Base-by-base conservation (phyloP, 2,888 invertebrate species). In the Criorhina ranunculi region DNA sequence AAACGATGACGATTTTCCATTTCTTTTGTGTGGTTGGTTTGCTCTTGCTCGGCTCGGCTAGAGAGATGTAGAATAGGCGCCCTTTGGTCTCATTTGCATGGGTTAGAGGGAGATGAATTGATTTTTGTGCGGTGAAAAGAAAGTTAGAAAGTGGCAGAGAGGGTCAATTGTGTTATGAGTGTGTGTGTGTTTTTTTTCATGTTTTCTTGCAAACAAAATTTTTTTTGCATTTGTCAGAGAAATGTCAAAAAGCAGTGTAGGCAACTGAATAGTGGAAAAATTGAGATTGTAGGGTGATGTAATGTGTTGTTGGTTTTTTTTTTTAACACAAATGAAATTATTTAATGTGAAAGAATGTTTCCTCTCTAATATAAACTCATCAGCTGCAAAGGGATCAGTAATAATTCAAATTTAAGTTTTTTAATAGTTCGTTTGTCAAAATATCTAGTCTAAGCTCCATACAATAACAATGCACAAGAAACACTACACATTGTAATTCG, bases 101-200 rank as follows among this genome's bases (percentile, higher is more conserved):
- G 29, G 69, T 17, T 66, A 12, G 64, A 85, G 15, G 0, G 60
- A 60, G 76, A 85, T 17, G 8, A 33, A 42, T 42, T 15, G 49
- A 78, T 49, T 8, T 7, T 4, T 53, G 11, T n/a, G n/a, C 12
- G 69, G 42, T 37, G 76, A 76, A 85, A 85, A 85, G 85, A 85
- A 85, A 85, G 85, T 85, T 85, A 85, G 85, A 85, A 85, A 85
- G 85, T 80, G 66, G 42, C 40, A 69, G 73, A 80, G 67, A 70
- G 60, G 55, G 80, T 46, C 69, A 70, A 64, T 33, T 69, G 66
- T 59, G 44, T 24, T n/a, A n/a, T n/a, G n/a, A n/a, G 12, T 29
- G 33, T 40, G 55, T 17, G 31, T 15, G 19, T 37, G n/a, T 57
- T 55, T 42, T 8, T 46, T 67, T 81, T 64, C 55, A 5, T 76